A percentile compares a stretch with the other conserved stretches of the same genome.
Conservation (phyloP, 2,113 vertebrate genomes). For the Sturnus vulgaris region DNA sequence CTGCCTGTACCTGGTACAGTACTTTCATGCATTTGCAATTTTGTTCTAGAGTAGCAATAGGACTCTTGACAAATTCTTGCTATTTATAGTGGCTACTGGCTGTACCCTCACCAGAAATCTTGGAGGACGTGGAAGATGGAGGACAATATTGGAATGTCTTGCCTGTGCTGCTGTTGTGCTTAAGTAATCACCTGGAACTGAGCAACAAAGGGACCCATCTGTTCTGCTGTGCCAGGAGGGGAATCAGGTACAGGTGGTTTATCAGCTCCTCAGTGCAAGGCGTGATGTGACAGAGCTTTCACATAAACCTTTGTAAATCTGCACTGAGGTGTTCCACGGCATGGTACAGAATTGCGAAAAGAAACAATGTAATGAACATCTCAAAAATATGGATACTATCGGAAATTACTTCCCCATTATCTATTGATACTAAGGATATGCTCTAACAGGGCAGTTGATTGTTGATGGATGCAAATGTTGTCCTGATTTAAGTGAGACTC, state of each 20-base stretch:
- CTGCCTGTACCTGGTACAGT: background rate
- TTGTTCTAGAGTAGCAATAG: background rate
- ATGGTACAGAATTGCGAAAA: background rate
- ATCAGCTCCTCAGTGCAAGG: background rate
- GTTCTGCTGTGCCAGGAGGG: background rate
- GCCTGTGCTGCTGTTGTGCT: background rate
- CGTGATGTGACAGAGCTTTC: background rate
- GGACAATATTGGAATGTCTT: background rate
- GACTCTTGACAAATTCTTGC: background rate
- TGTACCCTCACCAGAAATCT: background rate
- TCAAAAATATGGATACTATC: background rate
- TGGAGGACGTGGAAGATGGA: background rate
- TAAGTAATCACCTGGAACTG: background rate
- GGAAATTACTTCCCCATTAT: background rate
- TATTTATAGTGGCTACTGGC: background rate
- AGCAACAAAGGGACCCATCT: background rate
- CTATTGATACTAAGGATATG: background rate
- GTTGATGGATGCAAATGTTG: background rate
- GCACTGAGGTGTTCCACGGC: background rate
- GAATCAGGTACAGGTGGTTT: background rate
- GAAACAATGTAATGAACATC: background rate
- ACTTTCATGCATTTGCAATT: background rate
- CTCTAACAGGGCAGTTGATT: background rate
- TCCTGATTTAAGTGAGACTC: background rate
- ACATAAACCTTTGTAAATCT: background rate